These are phyloP conservation scores for Chironomus tepperi DNA, from an alignment of 1,140 invertebrate genomes.

Conservation along the genomic window DNA sequence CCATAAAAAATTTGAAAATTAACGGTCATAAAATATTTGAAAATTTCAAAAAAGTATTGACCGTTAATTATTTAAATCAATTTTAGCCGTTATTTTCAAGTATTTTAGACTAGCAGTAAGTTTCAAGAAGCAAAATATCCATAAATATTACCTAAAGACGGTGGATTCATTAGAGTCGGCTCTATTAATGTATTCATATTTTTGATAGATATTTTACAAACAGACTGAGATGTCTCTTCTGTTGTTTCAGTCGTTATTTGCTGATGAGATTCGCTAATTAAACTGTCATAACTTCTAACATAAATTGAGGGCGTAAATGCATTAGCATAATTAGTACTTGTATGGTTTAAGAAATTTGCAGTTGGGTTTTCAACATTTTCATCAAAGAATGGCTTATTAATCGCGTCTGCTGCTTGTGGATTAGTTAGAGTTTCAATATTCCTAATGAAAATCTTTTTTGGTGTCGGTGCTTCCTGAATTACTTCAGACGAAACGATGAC, in stretches of 20 bases:
- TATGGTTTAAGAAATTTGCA: neutral
- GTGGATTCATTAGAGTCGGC: neutral
- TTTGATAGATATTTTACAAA: neutral
- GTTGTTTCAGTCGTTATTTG: neutral
- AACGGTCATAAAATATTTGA: too few relatives aligned
- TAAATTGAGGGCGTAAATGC: neutral
- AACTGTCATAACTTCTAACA: conserved; percentile 13
- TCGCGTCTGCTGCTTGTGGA: neutral
- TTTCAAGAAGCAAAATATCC: neutral
- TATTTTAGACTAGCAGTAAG: too few relatives aligned
- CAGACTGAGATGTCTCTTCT: neutral
- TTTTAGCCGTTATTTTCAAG: too few relatives aligned
- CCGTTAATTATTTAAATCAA: too few relatives aligned
- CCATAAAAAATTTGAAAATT: too few relatives aligned
- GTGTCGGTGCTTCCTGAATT: neutral
- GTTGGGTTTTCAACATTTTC: neutral
- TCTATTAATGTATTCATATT: neutral
- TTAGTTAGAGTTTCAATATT: conserved; percentile 10
- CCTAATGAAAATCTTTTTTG: neutral
- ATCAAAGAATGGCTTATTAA: neutral
- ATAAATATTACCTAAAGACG: neutral
- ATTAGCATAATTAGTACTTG: neutral
- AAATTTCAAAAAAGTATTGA: too few relatives aligned
- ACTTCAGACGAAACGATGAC: neutral
- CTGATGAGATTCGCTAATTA: neutral